These are phyloP conservation scores for Bubalus kerabau DNA, from an alignment of 2,113 vertebrate genomes.

Conservation along the genomic window DNA sequence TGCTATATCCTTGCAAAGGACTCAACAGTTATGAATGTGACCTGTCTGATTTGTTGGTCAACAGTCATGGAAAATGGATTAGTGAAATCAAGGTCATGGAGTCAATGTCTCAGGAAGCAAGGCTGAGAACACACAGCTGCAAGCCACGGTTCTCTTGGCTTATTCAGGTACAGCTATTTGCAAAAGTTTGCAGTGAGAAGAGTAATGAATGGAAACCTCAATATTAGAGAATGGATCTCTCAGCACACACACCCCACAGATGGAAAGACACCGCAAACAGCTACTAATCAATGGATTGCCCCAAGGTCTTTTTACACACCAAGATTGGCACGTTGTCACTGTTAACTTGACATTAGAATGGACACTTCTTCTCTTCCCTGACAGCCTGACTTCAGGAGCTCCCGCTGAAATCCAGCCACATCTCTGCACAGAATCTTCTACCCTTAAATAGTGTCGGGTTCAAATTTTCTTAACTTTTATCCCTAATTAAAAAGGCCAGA, in stretches of 20 bases:
- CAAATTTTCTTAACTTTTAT: constrained; percentile 48
- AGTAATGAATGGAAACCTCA: not conserved
- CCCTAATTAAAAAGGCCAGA: constrained; percentile 53
- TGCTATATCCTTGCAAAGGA: not conserved
- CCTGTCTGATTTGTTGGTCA: not conserved
- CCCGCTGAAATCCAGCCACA: constrained; percentile 1
- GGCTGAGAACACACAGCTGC: not conserved
- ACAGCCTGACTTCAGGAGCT: not conserved
- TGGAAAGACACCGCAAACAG: not conserved
- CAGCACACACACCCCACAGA: not conserved
- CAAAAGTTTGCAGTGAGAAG: not conserved
- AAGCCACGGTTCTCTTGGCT: not conserved
- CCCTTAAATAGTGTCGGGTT: constrained; percentile 23
- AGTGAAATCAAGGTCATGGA: not conserved
- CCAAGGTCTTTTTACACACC: not conserved
- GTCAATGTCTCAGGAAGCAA: not conserved
- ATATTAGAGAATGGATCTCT: not conserved
- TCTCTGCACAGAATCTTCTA: constrained; percentile 27
- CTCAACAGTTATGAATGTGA: not conserved
- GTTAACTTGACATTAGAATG: not conserved
- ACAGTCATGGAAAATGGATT: not conserved
- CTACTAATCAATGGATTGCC: not conserved
- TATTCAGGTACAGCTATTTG: not conserved
- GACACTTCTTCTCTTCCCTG: not conserved
- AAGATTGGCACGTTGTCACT: not conserved